phyloP scores from a whole-genome alignment of 2,113 vertebrate species.

The Chroicocephalus ridibundus region DNA sequence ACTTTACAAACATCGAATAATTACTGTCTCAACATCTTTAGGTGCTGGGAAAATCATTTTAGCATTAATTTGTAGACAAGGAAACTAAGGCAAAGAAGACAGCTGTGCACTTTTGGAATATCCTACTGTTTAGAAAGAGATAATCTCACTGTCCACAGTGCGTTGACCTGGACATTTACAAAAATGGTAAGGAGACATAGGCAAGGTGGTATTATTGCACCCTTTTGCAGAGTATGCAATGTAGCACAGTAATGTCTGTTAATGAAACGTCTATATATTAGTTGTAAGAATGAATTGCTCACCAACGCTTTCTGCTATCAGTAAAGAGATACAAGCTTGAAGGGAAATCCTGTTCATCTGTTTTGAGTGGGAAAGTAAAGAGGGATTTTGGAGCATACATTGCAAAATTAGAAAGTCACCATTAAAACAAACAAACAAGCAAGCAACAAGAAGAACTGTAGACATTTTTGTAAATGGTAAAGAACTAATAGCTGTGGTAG shows the following conservation, averaged over 20 bases:
- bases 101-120: neutral
- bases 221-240: neutral
- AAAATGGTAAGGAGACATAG: neutral
- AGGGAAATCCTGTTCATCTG: neutral
- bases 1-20: neutral
- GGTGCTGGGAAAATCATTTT: neutral
- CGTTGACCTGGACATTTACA: neutral
- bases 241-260: neutral
- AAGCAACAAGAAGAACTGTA: neutral
- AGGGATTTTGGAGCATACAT: neutral
- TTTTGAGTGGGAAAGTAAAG: neutral
- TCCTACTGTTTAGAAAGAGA: neutral
- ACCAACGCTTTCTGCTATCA: neutral
- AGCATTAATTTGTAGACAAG: neutral
- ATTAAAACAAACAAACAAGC: neutral
- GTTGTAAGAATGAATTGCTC: neutral
- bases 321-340: neutral
- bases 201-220: neutral
- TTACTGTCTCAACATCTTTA: neutral
- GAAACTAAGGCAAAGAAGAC: neutral
- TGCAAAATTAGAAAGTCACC: neutral
- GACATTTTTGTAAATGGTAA: neutral
- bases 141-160: neutral
- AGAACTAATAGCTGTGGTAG: neutral
- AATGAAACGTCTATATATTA: fast-evolving